A percentile compares a stretch with the other conserved stretches of the same genome.
phyloP scores from a whole-genome alignment of 2,797 vertebrate species.

The Macroramphosus scolopax region DNA sequence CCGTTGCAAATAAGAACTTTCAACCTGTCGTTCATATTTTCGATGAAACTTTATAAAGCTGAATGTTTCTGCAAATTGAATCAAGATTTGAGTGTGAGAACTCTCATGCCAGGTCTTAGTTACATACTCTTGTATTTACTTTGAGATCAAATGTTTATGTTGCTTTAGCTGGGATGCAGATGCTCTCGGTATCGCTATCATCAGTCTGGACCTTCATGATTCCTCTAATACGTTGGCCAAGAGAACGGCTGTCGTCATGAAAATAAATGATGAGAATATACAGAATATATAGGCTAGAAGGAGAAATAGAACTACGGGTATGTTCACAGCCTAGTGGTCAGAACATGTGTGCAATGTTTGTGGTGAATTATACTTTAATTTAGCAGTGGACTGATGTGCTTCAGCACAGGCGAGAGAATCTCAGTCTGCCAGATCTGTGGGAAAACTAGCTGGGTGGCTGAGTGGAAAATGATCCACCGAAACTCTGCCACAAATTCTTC shows the following conservation, averaged over 20 bases:
- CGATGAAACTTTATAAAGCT: no score
- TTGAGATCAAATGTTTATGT: slow-evolving; percentile 29
- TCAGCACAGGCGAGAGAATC: slow-evolving; percentile 24
- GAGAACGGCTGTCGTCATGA: slow-evolving; percentile 16
- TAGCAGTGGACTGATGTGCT: slow-evolving; percentile 29
- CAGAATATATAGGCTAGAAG: slow-evolving; percentile 32
- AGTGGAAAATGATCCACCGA: slow-evolving; percentile 38
- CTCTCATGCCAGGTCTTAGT: no score
- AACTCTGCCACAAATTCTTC: slow-evolving; percentile 4
- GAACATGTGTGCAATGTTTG: slow-evolving; percentile 39
- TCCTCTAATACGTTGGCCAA: slow-evolving; percentile 29
- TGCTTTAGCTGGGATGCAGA: slow-evolving; percentile 47
- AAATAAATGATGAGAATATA: slow-evolving; percentile 12
- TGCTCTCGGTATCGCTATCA: slow-evolving; percentile 35
- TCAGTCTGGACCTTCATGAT: slow-evolving; percentile 29
- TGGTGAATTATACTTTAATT: slow-evolving; percentile 44
- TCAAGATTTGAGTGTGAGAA: no score
- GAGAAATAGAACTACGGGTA: slow-evolving; percentile 38
- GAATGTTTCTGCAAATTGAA: no score
- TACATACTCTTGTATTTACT: no score
- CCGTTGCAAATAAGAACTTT: no score
- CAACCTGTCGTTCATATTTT: no score
- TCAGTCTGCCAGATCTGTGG: slow-evolving; percentile 35
- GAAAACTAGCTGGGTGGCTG: slow-evolving; percentile 49
- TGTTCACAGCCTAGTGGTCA: slow-evolving; percentile 36